Evolutionary conservation across 1,140 invertebrate species (phyloP).

Genomic region (Zaprionus tsacasi): DNA sequence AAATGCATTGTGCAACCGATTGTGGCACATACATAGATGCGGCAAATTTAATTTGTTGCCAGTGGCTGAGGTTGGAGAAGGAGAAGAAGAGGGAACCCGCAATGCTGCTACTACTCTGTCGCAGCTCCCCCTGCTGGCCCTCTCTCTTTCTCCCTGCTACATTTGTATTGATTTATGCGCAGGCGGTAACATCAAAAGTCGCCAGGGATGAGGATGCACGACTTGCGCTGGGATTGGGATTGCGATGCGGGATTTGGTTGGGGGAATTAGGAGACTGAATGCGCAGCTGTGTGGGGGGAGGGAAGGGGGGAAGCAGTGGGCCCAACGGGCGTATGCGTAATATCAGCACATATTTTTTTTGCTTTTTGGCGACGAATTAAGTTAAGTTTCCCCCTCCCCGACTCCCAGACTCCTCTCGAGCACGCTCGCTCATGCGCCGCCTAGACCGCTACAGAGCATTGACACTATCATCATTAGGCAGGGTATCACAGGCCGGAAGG

Average conservation of each 20-base stretch:
- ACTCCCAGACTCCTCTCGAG: background rate
- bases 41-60: slow-evolving; percentile 51
- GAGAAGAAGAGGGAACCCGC: background rate
- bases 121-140: background rate
- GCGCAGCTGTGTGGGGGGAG: background rate
- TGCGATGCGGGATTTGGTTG: background rate
- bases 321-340: slow-evolving; percentile 67
- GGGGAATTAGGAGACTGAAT: slow-evolving; percentile 6
- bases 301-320: background rate
- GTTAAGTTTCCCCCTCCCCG: background rate
- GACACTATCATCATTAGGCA: slow-evolving; percentile 65
- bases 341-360: slow-evolving; percentile 24
- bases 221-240: slow-evolving; percentile 10
- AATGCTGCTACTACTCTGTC: slow-evolving; percentile 7
- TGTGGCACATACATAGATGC: slow-evolving; percentile 31
- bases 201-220: slow-evolving; percentile 35
- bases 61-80: background rate
- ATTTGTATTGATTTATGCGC: slow-evolving; percentile 77
- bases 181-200: slow-evolving; percentile 62
- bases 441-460: slow-evolving; percentile 77
- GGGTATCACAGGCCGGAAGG: no score
- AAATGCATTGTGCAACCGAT: slow-evolving; percentile 38
- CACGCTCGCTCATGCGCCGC: slow-evolving; percentile 25
- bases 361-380: slow-evolving; percentile 2
- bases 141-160: slow-evolving; percentile 3